These are phyloP conservation scores for Natator depressus DNA, from an alignment of 2,113 vertebrate genomes.

Conservation along the genomic window DNA sequence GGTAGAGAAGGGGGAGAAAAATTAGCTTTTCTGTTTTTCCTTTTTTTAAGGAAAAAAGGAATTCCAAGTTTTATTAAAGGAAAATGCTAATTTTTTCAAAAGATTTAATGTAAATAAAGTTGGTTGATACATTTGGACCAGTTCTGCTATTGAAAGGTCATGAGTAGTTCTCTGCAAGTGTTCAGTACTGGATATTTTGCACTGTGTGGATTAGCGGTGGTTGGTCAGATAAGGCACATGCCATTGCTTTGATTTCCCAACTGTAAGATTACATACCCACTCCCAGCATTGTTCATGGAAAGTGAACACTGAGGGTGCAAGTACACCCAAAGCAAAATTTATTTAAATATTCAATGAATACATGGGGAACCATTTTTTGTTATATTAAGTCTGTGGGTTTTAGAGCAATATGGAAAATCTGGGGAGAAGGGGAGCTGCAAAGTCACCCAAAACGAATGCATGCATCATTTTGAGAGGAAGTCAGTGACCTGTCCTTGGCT, in stretches of 20 bases:
- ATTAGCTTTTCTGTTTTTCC: neutral
- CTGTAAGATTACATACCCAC: neutral
- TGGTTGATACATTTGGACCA: neutral
- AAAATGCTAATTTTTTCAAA: neutral
- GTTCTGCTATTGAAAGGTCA: neutral
- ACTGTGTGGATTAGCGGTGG: neutral
- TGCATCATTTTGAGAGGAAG: neutral
- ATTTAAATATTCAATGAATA: neutral
- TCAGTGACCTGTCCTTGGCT: neutral
- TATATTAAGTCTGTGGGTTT: neutral
- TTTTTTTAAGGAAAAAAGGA: too few relatives aligned
- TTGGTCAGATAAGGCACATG: neutral
- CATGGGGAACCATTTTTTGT: neutral
- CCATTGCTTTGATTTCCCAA: neutral
- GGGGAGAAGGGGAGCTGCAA: neutral
- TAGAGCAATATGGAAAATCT: neutral
- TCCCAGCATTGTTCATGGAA: neutral
- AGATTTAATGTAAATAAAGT: neutral
- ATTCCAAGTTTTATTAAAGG: too few relatives aligned
- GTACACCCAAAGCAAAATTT: neutral
- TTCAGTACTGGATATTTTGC: neutral
- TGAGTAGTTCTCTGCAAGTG: neutral
- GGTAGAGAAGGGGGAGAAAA: rapidly evolving
- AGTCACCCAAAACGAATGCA: neutral
- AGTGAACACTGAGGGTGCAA: neutral